Evolutionary conservation across 1,140 invertebrate species (phyloP), one percentile per base, ranked within the genome.

Genomic region (Archegozetes longisetosus): DNA sequence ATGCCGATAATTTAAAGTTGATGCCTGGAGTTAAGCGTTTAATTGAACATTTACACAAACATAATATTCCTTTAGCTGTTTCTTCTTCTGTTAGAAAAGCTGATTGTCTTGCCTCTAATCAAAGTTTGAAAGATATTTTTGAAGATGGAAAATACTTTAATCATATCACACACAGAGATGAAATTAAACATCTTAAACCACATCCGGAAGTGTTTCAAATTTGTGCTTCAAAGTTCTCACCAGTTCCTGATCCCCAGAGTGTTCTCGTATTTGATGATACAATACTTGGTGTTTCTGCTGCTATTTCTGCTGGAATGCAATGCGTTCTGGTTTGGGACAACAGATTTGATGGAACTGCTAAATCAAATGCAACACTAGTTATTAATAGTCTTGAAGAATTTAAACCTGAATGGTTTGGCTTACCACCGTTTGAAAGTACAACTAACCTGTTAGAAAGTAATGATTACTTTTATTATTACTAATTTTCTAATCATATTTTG

Each of bases 371-470:
- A 24, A 52, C 29, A 6, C 32, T 64, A 48, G 24, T 23, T 47
- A 28, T 64, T 23, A 47, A 64, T 20, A 53, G 52, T n/a, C 50
- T 64, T 12, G 62, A 64, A 23, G n/a, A 64, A 23, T 64, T 64
- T 40, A 14, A 55, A n/a, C n/a, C n/a, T n/a, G n/a, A n/a, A n/a
- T n/a, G n/a, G n/a, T n/a, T n/a, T n/a, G n/a, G n/a, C n/a, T n/a
- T n/a, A n/a, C n/a, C n/a, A n/a, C n/a, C n/a, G n/a, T n/a, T n/a
- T n/a, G n/a, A n/a, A n/a, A n/a, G n/a, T n/a, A n/a, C n/a, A n/a
- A n/a, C n/a, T n/a, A n/a, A n/a, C n/a, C n/a, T n/a, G n/a, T n/a
- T n/a, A n/a, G n/a, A n/a, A n/a, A n/a, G n/a, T n/a, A n/a, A n/a
- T n/a, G n/a, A n/a, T n/a, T n/a, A n/a, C n/a, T n/a, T n/a, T n/a